A percentile compares a stretch with the other conserved stretches of the same genome.
These are phyloP conservation scores for Gymnodraco acuticeps DNA, from an alignment of 2,797 vertebrate genomes.

Conservation along the genomic window DNA sequence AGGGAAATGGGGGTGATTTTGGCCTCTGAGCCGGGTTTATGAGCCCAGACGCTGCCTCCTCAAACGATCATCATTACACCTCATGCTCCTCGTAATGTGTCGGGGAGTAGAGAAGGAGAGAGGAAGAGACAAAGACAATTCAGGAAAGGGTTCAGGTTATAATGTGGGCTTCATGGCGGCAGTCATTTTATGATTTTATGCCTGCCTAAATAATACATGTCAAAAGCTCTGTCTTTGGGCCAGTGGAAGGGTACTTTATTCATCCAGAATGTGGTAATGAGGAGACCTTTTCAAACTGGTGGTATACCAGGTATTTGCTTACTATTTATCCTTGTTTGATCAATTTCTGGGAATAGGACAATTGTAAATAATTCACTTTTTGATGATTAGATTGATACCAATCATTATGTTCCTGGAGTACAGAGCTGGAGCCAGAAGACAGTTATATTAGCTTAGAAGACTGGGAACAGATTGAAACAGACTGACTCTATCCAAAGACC, in stretches of 20 bases:
- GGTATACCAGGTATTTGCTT: background rate
- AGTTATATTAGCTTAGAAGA: too few relatives aligned
- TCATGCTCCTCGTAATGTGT: constrained; percentile 51
- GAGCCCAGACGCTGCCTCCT: constrained; percentile 57
- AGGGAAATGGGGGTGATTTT: constrained; percentile 50
- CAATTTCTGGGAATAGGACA: background rate
- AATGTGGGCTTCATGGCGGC: constrained; percentile 4
- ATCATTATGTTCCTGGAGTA: background rate
- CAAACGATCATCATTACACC: constrained; percentile 66
- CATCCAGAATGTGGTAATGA: background rate
- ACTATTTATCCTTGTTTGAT: background rate
- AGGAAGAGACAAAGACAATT: constrained; percentile 19
- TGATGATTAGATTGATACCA: background rate
- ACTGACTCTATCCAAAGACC: background rate
- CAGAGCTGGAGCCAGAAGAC: background rate
- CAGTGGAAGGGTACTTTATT: background rate
- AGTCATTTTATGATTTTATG: constrained; percentile 42
- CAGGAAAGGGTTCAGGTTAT: constrained; percentile 15
- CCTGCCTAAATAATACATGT: constrained; percentile 13
- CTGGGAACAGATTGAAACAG: background rate
- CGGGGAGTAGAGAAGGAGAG: constrained; percentile 2
- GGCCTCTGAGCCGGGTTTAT: constrained; percentile 61
- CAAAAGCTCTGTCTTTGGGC: background rate
- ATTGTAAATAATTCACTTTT: background rate
- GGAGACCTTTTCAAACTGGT: background rate